These are phyloP conservation scores for Gallinago jamesoni DNA, from an alignment of 2,113 vertebrate species.

Conservation along the genomic window DNA sequence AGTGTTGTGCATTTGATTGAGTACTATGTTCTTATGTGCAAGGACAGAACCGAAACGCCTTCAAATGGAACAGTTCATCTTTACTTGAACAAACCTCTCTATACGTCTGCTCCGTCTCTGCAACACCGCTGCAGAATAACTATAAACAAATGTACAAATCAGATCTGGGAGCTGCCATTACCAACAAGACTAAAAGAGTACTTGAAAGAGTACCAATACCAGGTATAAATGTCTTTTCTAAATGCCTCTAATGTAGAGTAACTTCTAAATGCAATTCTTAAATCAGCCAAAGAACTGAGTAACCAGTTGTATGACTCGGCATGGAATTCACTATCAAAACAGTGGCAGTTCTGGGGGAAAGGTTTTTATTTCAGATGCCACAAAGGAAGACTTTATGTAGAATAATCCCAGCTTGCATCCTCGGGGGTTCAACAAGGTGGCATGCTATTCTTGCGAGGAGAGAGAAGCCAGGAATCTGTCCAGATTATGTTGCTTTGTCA, in stretches of 20 bases:
- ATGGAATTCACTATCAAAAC: constrained; percentile 64
- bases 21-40: constrained; percentile 91
- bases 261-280: constrained; percentile 68
- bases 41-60: constrained; percentile 77
- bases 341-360: constrained; percentile 51
- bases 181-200: constrained; percentile 93
- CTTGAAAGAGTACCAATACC: constrained; percentile 90
- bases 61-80: constrained; percentile 91
- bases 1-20: constrained; percentile 95
- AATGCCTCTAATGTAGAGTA: constrained; percentile 48
- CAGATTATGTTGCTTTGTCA: neutral
- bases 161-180: constrained; percentile 87
- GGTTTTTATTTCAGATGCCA: constrained; percentile 56
- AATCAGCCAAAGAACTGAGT: constrained; percentile 66
- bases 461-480: constrained; percentile 15
- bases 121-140: constrained; percentile 90
- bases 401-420: neutral
- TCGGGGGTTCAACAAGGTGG: constrained; percentile 1
- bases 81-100: constrained; percentile 90
- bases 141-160: constrained; percentile 87
- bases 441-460: neutral
- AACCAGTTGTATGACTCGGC: neutral
- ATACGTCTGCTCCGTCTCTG: constrained; percentile 81
- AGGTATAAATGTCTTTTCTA: constrained; percentile 81
- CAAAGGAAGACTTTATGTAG: constrained; percentile 23